phyloP scores from a whole-genome alignment of 2,797 vertebrate species.

The Coranthus polyacanthus region DNA sequence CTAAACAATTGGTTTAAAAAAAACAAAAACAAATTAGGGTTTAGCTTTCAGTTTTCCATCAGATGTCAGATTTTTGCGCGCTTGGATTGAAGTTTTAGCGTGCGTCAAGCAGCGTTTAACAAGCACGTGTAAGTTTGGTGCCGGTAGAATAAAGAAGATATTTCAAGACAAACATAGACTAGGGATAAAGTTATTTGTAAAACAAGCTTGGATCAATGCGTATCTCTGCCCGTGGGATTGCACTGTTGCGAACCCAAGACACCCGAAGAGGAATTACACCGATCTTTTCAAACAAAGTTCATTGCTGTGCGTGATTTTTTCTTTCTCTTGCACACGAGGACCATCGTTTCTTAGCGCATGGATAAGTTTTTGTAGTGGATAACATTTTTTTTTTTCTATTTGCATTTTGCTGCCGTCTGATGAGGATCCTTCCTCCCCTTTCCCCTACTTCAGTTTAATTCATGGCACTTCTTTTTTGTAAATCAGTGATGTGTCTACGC shows the following conservation, averaged over 20 bases:
- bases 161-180: constrained; percentile 47
- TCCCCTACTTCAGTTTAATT: constrained; percentile 78
- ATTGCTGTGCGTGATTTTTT: constrained; percentile 60
- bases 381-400: constrained; percentile 59
- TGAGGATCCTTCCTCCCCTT: constrained; percentile 70
- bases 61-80: constrained; percentile 39
- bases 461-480: constrained; percentile 80
- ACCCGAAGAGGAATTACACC: constrained; percentile 83
- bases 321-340: constrained; percentile 72
- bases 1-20: constrained; percentile 65
- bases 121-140: constrained; percentile 50
- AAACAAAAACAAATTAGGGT: constrained; percentile 55
- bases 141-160: constrained; percentile 46
- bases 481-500: constrained; percentile 85
- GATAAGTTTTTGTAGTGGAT: constrained; percentile 86
- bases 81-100: constrained; percentile 74
- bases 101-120: constrained; percentile 45
- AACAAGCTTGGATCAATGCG: constrained; percentile 79
- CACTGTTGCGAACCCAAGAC: constrained; percentile 66
- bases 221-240: constrained; percentile 79
- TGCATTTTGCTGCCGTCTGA: constrained; percentile 66
- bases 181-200: constrained; percentile 73
- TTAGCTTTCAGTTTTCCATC: constrained; percentile 44
- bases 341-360: constrained; percentile 77
- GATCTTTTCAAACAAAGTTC: constrained; percentile 77